These are phyloP conservation scores for Myopa tessellatipennis DNA, from an alignment of 2,888 invertebrate genomes.

Conservation along the genomic window DNA sequence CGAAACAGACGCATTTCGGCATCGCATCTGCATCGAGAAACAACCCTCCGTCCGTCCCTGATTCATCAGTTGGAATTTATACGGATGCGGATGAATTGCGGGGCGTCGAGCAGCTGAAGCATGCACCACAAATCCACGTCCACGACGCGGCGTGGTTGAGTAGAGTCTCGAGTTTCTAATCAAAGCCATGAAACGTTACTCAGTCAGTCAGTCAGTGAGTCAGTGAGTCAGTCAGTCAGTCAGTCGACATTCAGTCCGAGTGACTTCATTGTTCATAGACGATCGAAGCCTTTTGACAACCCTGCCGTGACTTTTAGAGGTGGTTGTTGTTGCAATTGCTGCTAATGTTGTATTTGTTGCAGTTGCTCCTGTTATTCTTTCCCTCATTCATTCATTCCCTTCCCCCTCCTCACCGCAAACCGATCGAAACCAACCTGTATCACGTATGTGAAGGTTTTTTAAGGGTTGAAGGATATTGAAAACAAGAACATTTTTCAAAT, in stretches of 20 bases:
- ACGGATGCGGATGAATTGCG: not conserved
- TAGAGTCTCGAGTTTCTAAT: constrained; percentile 8
- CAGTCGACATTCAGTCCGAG: not conserved
- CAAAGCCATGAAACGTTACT: constrained; percentile 1
- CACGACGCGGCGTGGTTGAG: constrained; percentile 8
- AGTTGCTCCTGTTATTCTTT: too few relatives aligned
- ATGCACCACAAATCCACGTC: not conserved
- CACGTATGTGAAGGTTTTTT: not conserved
- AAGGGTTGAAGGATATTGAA: not conserved
- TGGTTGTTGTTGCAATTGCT: too few relatives aligned
- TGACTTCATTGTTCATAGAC: not conserved
- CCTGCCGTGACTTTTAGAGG: not conserved
- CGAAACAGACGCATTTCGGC: constrained; percentile 4
- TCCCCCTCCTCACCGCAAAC: not conserved
- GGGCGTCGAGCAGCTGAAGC: constrained; percentile 20
- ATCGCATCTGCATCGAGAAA: constrained; percentile 9
- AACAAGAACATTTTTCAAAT: not conserved
- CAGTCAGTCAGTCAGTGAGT: not conserved
- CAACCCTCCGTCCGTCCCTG: not conserved
- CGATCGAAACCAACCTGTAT: not conserved
- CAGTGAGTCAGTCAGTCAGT: not conserved
- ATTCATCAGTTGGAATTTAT: constrained; percentile 27
- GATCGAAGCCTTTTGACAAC: not conserved
- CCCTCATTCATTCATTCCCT: too few relatives aligned
- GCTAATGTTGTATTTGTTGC: too few relatives aligned